Evolutionary conservation across 2,797 vertebrate genomes (phyloP), one percentile per base, ranked within the genome.

Genomic region (Lepus oiostolus): DNA sequence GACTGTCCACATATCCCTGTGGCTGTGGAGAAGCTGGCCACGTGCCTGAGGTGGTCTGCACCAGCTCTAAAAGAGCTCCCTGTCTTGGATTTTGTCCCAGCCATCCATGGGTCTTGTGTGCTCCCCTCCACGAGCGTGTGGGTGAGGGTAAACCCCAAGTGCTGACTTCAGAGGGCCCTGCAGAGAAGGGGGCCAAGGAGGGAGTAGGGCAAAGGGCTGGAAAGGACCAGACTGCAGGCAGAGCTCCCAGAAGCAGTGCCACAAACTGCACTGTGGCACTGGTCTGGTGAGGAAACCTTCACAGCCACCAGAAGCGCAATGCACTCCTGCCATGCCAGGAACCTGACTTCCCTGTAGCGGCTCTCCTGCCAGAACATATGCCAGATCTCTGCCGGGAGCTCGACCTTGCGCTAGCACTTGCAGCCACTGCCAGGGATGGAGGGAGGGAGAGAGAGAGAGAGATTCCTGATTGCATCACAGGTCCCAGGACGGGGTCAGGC

Each of bases 331-430:
- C 1, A 1, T 0, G 58, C 94, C 91, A 93, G 90, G 52, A 94
- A 87, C 85, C 84, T 54, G n/a, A 60, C 85, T 90, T 82, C 71
- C 71, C 38, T 85, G 81, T 81, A 84, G 84, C 79, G 76, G 30
- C 60, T 72, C 21, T 52, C 22, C n/a, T 91, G 85, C 93, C 93
- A 90, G 88, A 77, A 87, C 2, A 3, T 74, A 74, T 10, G 42
- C 71, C 75, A 54, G 21, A 54, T 85, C 86, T 26, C 5, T 22
- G 88, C 90, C 90, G 90, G 83, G 63, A 91, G 54, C 71, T 94
- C 19, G 4, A 67, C 91, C 90, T 95, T 94, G 75, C 14, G 63
- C 82, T 72, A 58, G 38, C 85, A 81, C 93, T 94, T 86, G 67
- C 54, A 77, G 63, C 75, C 16, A 3, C 52, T 7, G 72, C 79